A percentile compares a stretch with the other conserved stretches of the same genome.
These are phyloP conservation scores for Silurus asotus DNA, from an alignment of 2,113 vertebrate species.

Conservation along the genomic window DNA sequence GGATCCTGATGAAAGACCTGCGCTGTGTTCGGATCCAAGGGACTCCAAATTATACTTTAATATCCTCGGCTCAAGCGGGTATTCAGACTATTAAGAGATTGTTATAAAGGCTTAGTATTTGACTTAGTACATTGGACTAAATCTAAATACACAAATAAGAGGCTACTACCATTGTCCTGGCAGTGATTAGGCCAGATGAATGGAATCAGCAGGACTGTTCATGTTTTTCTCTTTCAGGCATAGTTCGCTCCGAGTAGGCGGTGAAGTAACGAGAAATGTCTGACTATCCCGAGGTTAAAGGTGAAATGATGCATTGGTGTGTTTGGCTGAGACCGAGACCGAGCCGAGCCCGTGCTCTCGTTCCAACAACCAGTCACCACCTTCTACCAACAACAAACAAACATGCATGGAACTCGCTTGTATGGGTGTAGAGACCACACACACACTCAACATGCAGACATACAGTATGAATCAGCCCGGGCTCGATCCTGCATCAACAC, in stretches of 20 bases:
- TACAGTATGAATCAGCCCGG: conserved; percentile 43
- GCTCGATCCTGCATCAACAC: conserved; percentile 38
- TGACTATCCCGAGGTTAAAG: conserved; percentile 5
- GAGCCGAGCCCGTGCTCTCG: not conserved
- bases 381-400: conserved; percentile 37
- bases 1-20: conserved; percentile 46
- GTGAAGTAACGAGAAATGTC: conserved; percentile 21
- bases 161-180: not conserved
- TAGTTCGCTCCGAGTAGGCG: conserved; percentile 1
- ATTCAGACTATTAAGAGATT: conserved; percentile 17
- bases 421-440: conserved; percentile 35
- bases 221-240: not conserved
- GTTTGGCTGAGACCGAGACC: conserved; percentile 1
- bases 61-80: not conserved
- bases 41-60: conserved; percentile 31
- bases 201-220: conserved; percentile 3
- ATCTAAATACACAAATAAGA: not conserved
- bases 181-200: conserved; percentile 24
- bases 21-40: conserved; percentile 31
- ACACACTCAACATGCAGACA: conserved; percentile 24
- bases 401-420: conserved; percentile 23
- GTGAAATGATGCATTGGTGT: conserved; percentile 19
- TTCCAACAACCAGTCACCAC: conserved; percentile 31
- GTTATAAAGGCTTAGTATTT: not conserved
- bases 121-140: no score